Evolutionary conservation across 1,140 invertebrate genomes (phyloP), one percentile per base, ranked within the genome.

Genomic region (Eupristina koningsbergeri): DNA sequence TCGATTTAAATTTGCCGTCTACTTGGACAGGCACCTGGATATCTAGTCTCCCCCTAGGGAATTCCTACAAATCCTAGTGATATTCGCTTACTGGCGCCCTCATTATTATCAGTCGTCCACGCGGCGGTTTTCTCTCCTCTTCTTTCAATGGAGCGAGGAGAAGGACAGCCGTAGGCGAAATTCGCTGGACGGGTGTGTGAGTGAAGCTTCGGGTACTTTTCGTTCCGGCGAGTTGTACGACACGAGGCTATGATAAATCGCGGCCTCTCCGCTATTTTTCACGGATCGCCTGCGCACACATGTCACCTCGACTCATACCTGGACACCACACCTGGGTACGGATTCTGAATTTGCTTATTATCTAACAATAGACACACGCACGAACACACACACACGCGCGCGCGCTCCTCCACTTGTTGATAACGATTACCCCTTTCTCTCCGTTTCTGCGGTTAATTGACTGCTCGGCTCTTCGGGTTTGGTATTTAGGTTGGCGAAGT

Each of bases 1-100:
- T 50, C 6, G 41, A 45, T 45, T 45, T 11, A 45, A 45, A 45
- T 45, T 45, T 45, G 41, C 41, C 11, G 41, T 45, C 5, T 1
- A 58, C 22, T 13, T 13, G 1, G 26, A 58, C 26, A 3, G 22
- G 53, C 53, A 58, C 3, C 9, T 26, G 53, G 26, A 58, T 58
- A 31, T 31, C 61, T 34, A 15, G 61, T 31, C 58, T n/a, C 61
- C 9, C 61, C 34, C 61, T 64, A 34, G 61, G 34, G 61, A 36
- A 69, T 69, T 17, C 26, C 34, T 39, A 69, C 1, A 1, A 22
- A 41, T 11, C 22, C 36, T 39, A n/a, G 36, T 71, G 22, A 39
- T 71, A 71, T 41, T 41, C 19, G 36, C 19, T n/a, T 36, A 13
- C 67, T 71, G 67, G 67, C 67, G 67, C 67, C 67, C 67, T 71